Evolutionary conservation across 2,797 vertebrate genomes (phyloP).

Genomic region (Kryptopterus vitreolus): DNA sequence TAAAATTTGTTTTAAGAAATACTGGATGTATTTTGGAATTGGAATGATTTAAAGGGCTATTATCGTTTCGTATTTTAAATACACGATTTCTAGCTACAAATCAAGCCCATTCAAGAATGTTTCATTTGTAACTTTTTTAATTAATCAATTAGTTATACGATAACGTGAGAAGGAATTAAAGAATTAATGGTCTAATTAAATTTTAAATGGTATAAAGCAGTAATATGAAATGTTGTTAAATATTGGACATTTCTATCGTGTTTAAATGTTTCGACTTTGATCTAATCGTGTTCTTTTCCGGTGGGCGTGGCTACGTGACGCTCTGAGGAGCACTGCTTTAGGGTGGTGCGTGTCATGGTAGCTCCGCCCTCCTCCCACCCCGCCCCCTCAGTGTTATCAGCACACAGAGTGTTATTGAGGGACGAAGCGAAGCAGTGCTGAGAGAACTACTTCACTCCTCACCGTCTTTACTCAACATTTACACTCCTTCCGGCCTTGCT

Average conservation of each 20-base stretch:
- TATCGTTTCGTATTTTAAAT: too few species aligned
- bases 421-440: neutral
- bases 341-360: neutral
- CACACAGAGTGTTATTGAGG: slow-evolving; percentile 5
- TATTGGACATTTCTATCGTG: neutral
- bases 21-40: too few species aligned
- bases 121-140: too few species aligned
- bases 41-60: too few species aligned
- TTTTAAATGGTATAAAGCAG: too few species aligned
- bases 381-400: neutral
- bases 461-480: neutral
- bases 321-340: too few species aligned
- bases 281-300: neutral
- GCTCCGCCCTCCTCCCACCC: neutral
- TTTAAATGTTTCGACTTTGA: neutral
- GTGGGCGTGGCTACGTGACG: slow-evolving; percentile 3
- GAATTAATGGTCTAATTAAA: too few species aligned
- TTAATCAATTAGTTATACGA: too few species aligned
- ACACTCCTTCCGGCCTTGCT: neutral
- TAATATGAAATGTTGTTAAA: neutral
- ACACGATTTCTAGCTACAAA: too few species aligned
- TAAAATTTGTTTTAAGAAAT: too few species aligned
- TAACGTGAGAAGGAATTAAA: too few species aligned
- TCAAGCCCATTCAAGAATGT: too few species aligned
- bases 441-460: neutral